Evolutionary conservation across 1,140 invertebrate species (phyloP).

Genomic region (Trypoxylus dichotomus): DNA sequence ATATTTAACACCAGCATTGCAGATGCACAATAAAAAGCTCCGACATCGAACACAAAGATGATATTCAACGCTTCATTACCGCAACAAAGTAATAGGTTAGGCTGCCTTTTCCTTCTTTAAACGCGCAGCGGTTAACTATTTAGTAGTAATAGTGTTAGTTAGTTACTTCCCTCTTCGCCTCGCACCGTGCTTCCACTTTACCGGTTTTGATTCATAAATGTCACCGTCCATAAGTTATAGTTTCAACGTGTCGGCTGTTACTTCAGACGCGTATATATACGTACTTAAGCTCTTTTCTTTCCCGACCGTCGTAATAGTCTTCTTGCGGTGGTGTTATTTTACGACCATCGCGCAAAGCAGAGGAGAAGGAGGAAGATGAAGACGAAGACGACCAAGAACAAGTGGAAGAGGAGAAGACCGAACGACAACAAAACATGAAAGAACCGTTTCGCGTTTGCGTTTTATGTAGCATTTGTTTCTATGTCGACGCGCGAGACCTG

Average conservation of each 20-base stretch:
- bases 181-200: conserved; percentile 21
- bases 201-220: conserved; percentile 38
- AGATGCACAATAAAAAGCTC: not conserved
- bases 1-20: no score
- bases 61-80: conserved; percentile 13
- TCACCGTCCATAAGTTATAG: conserved; percentile 38
- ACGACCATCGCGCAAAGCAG: not conserved
- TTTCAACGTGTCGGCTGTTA: conserved; percentile 38
- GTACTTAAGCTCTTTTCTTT: conserved; percentile 4
- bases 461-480: conserved; percentile 40
- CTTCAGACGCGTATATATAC: conserved; percentile 29
- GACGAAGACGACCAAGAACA: not conserved
- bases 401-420: not conserved
- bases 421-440: conserved; percentile 35
- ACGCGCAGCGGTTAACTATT: conserved; percentile 17
- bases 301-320: not conserved
- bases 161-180: not conserved
- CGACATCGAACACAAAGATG: conserved; percentile 10
- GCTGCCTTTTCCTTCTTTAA: not conserved
- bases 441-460: conserved; percentile 26
- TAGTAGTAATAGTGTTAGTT: conserved; percentile 9
- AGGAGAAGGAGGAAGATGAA: no score
- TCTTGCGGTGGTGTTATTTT: conserved; percentile 25
- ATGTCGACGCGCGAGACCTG: conserved; percentile 31
- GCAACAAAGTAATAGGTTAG: conserved; percentile 16